Conservation (phyloP, 37 sponge, comb jelly and placozoan genomes). For the Theonella swinhoei region DNA sequence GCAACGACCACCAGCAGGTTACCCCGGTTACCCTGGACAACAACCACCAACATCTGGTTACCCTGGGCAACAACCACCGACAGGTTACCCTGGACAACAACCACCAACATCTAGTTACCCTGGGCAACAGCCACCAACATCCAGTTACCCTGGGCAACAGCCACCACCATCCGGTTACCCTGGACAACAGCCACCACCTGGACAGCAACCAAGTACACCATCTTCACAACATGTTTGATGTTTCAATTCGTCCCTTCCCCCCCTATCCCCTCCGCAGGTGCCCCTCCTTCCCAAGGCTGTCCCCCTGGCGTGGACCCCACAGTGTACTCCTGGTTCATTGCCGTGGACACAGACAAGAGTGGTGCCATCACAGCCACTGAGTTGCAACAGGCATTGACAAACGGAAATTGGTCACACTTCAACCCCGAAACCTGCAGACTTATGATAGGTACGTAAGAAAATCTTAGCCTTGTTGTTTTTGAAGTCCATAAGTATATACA, state of each 20-base stretch:
- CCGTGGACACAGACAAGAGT: slow-evolving; percentile 78
- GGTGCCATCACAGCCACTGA: slow-evolving; percentile 74
- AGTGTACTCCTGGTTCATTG: slow-evolving; percentile 75
- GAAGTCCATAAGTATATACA: background rate
- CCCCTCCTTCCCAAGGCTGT: slow-evolving; percentile 21
- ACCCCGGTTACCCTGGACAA: slow-evolving; percentile 35
- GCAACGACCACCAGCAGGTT: background rate
- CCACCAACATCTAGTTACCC: background rate
- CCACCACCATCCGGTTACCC: slow-evolving; percentile 27
- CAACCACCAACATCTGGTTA: slow-evolving; percentile 18
- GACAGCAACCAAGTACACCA: slow-evolving; percentile 24
- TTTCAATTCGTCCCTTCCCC: background rate
- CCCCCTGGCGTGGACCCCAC: slow-evolving; percentile 74
- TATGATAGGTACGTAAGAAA: slow-evolving; percentile 67
- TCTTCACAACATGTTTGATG: background rate
- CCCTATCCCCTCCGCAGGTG: slow-evolving; percentile 2
- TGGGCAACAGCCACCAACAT: background rate
- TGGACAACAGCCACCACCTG: slow-evolving; percentile 41
- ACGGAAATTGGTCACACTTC: slow-evolving; percentile 87
- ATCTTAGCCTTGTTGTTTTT: background rate
- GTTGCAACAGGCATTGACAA: slow-evolving; percentile 78
- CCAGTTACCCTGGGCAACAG: slow-evolving; percentile 22
- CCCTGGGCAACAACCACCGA: slow-evolving; percentile 48
- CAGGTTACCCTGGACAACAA: slow-evolving; percentile 28
- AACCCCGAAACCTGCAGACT: slow-evolving; percentile 88